A percentile compares a stretch with the other conserved stretches of the same genome.
Evolutionary conservation across 2,888 invertebrate genomes (phyloP).

Genomic region (Amphipyra berbera): DNA sequence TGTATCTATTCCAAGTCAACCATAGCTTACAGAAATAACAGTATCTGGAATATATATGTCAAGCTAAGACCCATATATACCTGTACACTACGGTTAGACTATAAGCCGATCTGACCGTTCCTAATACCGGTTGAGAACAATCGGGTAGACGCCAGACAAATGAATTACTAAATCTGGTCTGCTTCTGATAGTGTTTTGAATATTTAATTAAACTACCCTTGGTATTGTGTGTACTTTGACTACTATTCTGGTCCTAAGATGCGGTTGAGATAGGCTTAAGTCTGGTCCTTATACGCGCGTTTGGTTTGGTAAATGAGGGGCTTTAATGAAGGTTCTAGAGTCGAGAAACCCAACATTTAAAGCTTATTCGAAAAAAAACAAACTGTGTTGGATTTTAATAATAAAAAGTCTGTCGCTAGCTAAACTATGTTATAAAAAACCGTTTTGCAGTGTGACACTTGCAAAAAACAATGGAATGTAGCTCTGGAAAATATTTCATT

Average conservation of each 20-base stretch:
- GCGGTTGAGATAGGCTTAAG: neutral
- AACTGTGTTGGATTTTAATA: too few relatives aligned
- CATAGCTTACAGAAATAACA: conserved; percentile 4
- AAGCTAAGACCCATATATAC: conserved; percentile 13
- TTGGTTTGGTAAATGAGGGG: neutral
- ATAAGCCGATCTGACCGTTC: conserved; percentile 33
- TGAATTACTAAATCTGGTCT: conserved; percentile 28
- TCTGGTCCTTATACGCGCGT: conserved; percentile 1
- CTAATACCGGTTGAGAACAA: conserved; percentile 21
- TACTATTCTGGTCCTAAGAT: conserved; percentile 24
- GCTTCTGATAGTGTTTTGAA: conserved; percentile 49
- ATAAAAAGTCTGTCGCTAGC: too few relatives aligned
- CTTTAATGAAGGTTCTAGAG: too few relatives aligned
- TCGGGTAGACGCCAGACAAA: conserved; percentile 39
- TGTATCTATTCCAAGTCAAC: neutral
- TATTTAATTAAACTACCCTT: conserved; percentile 43
- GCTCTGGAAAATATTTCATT: too few relatives aligned
- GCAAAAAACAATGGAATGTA: too few relatives aligned
- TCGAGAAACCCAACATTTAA: too few relatives aligned
- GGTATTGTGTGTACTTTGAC: conserved; percentile 44
- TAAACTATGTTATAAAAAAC: too few relatives aligned
- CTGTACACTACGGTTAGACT: neutral
- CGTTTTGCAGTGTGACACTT: too few relatives aligned
- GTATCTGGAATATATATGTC: neutral
- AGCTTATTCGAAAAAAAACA: too few relatives aligned